Percentiles rank a stretch among this genome's conserved stretches.
These are phyloP conservation scores for Trilocha varians DNA, from an alignment of 2,888 invertebrate genomes.

Conservation along the genomic window DNA sequence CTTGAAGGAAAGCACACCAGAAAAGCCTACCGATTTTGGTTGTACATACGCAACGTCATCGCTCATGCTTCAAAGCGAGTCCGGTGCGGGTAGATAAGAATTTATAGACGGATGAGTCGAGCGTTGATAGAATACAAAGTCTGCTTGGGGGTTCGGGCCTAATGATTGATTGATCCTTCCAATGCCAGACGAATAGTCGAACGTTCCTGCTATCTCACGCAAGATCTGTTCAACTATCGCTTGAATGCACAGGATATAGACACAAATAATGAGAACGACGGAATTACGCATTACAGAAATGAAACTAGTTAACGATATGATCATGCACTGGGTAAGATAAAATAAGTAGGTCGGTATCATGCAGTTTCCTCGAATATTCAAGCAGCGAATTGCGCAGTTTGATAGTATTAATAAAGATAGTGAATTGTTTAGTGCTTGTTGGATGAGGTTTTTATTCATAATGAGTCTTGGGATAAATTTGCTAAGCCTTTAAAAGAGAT, in stretches of 20 bases:
- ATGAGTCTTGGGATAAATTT: too few relatives aligned
- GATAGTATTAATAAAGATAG: conserved; percentile 15
- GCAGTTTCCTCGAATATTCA: conserved; percentile 35
- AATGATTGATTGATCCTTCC: conserved; percentile 55
- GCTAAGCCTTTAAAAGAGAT: too few relatives aligned
- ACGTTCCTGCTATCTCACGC: conserved; percentile 16
- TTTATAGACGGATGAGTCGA: conserved; percentile 56
- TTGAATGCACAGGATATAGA: neutral
- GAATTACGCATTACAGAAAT: conserved; percentile 9
- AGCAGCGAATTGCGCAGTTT: conserved; percentile 26
- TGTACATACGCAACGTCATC: conserved; percentile 52
- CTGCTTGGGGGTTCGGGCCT: conserved; percentile 34
- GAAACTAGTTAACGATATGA: conserved; percentile 27
- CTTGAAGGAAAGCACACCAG: conserved; percentile 19
- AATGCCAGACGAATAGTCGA: conserved; percentile 37
- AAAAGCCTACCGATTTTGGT: conserved; percentile 31
- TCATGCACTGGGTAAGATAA: conserved; percentile 41
- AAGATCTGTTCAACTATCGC: conserved; percentile 10
- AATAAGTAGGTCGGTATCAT: conserved; percentile 38
- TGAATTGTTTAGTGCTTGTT: too few relatives aligned
- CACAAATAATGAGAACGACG: conserved; percentile 2
- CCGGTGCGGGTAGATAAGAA: conserved; percentile 54
- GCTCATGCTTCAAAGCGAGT: conserved; percentile 45
- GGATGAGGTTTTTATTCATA: conserved; percentile 9
- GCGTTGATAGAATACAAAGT: conserved; percentile 59